Percentiles rank a stretch among this genome's conserved stretches.
phyloP scores from a whole-genome alignment of 2,797 vertebrate species.

The Jordanella pulchra region DNA sequence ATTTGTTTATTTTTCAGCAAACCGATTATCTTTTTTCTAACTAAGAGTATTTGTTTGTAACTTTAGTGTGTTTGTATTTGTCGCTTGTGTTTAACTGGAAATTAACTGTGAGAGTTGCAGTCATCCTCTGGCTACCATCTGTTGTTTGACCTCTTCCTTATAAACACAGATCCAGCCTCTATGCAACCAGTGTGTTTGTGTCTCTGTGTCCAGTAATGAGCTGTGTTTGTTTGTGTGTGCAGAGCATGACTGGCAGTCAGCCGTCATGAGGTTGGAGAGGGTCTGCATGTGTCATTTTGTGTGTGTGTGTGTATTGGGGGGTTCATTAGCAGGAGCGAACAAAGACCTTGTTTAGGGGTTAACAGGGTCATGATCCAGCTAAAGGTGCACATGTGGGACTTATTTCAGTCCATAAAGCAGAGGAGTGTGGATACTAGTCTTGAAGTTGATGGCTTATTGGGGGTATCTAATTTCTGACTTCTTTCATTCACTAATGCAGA shows the following conservation, averaged over 20 bases:
- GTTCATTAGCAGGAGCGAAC: conserved; percentile 54
- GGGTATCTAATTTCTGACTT: conserved; percentile 65
- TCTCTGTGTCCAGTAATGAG: conserved; percentile 40
- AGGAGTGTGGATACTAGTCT: conserved; percentile 26
- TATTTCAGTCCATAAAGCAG: conserved; percentile 73
- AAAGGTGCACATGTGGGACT: conserved; percentile 83
- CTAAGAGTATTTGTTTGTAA: conserved; percentile 3
- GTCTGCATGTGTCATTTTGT: not conserved
- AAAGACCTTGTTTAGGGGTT: conserved; percentile 76
- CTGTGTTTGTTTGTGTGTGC: conserved; percentile 68
- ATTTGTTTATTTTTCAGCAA: not conserved
- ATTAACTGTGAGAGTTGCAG: conserved; percentile 56
- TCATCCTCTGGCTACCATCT: conserved; percentile 71
- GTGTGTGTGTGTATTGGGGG: conserved; percentile 18
- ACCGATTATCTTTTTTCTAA: not conserved
- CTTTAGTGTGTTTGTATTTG: conserved; percentile 9
- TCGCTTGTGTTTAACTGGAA: conserved; percentile 48
- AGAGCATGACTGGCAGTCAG: conserved; percentile 59
- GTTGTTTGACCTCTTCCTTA: conserved; percentile 73
- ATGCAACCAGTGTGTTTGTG: conserved; percentile 47
- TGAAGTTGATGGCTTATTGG: conserved; percentile 47
- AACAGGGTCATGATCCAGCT: conserved; percentile 76
- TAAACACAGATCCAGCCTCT: conserved; percentile 50
- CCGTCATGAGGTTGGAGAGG: conserved; percentile 25
- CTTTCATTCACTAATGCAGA: conserved; percentile 39